Evolutionary conservation across 2,113 vertebrate species (phyloP).

Genomic region (Oriolus oriolus): DNA sequence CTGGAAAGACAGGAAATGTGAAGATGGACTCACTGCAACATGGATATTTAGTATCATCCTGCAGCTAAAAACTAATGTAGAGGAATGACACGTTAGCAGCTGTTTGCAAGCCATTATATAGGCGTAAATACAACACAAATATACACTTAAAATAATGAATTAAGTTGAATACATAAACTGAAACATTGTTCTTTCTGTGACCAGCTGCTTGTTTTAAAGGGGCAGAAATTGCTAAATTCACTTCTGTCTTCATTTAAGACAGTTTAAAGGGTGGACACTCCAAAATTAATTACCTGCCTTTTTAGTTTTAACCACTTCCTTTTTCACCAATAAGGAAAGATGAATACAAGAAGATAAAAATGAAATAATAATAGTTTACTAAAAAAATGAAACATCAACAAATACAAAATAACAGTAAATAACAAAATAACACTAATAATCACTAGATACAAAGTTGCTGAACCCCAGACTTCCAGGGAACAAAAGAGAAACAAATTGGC

Average conservation of each 20-base stretch:
- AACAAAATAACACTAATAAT: neutral
- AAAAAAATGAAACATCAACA: neutral
- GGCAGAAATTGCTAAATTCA: neutral
- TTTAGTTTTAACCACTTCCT: neutral
- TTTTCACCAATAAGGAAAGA: neutral
- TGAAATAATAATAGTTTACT: neutral
- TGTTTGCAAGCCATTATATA: neutral
- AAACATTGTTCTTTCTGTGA: neutral
- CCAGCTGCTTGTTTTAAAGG: neutral
- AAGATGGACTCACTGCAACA: neutral
- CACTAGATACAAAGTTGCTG: neutral
- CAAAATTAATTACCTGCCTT: neutral
- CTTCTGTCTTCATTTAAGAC: neutral
- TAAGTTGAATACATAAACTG: neutral
- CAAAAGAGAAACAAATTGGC: neutral
- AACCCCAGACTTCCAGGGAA: neutral
- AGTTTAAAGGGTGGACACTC: neutral
- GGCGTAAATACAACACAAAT: neutral
- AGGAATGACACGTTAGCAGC: neutral
- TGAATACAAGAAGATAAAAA: neutral
- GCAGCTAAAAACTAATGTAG: neutral
- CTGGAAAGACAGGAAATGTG: neutral
- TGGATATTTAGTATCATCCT: neutral
- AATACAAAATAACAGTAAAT: neutral
- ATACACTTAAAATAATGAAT: neutral